Percentiles rank a stretch among this genome's conserved stretches.
Conservation (phyloP, 2,113 vertebrate genomes). For the Phyllostomus discolor region DNA sequence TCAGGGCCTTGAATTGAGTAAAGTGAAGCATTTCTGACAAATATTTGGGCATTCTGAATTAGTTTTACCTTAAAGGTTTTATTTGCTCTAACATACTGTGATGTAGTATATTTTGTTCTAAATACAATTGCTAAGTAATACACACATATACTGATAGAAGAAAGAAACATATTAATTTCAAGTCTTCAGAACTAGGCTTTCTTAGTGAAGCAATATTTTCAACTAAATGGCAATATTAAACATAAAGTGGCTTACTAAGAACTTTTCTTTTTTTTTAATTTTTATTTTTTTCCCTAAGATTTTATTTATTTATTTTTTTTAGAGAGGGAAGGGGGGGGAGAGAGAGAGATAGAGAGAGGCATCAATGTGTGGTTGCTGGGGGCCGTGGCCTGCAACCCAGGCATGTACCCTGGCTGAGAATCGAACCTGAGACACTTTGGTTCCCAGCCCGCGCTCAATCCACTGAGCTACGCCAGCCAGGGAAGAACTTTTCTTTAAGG, state of each 20-base stretch:
- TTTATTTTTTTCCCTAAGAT: no score
- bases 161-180: not conserved
- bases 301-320: no score
- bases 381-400: no score
- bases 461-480: no score
- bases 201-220: not conserved
- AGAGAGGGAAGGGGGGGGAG: no score
- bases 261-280: conserved; percentile 31
- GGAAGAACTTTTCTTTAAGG: conserved; percentile 3
- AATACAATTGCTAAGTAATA: not conserved
- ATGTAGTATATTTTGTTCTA: not conserved
- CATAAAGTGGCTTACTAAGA: not conserved
- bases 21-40: not conserved
- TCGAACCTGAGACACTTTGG: no score
- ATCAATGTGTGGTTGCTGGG: no score
- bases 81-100: not conserved
- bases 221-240: not conserved
- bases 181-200: not conserved
- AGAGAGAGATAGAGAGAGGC: no score
- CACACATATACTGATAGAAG: not conserved
- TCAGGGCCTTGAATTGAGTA: not conserved
- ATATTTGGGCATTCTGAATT: not conserved
- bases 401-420: no score
- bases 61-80: conserved; percentile 24
- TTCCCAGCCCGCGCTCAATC: no score